Evolutionary conservation across 2,113 vertebrate genomes (phyloP), one percentile per base, ranked within the genome.

Genomic region (Dipodomys ordii): DNA sequence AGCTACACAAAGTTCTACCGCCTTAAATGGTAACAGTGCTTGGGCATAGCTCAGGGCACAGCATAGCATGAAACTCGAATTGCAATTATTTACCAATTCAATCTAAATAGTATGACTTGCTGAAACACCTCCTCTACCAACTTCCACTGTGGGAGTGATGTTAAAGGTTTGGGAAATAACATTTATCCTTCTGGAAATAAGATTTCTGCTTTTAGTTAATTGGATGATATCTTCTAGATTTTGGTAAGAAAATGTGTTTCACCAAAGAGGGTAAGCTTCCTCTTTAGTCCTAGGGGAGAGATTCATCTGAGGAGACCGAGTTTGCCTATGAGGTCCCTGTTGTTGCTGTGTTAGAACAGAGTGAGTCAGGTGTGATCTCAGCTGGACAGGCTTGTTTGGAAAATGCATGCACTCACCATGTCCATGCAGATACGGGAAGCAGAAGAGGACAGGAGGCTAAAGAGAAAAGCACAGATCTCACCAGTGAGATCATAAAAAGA

Each of bases 1-100:
- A 76, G 39, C 32, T 49, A 46, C 77, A n/a, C 49, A 69, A 95
- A 72, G 28, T 39, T 83, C 77, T 90, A 68, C 64, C 73, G 71
- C 95, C 90, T 95, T 91, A 90, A 87, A 93, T 88, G 92, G 78
- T 71, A 95, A 87, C 1, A 3, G 27, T 7, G 72, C 60, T 27
- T 25, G 39, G 60, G 67, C 60, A 67, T 16, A 72, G 74, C 64
- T 72, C 35, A 64, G 1, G 46, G 44, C 44, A n/a, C 23, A 69
- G 2, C 30, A 23, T 3, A 19, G 28, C 49, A 76, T 62, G 80
- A 79, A 91, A 77, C 44, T 23, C 35, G 18, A 71, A 62, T 28
- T 15, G 10, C 16, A 46, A 11, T 91, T 22, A 30, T 81, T 81
- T 25, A 46, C 18, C 71, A 85, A 78, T 93, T 78, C 32, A 39